phyloP scores from a whole-genome alignment of 2,888 invertebrate species.

The Doris montereyensis region DNA sequence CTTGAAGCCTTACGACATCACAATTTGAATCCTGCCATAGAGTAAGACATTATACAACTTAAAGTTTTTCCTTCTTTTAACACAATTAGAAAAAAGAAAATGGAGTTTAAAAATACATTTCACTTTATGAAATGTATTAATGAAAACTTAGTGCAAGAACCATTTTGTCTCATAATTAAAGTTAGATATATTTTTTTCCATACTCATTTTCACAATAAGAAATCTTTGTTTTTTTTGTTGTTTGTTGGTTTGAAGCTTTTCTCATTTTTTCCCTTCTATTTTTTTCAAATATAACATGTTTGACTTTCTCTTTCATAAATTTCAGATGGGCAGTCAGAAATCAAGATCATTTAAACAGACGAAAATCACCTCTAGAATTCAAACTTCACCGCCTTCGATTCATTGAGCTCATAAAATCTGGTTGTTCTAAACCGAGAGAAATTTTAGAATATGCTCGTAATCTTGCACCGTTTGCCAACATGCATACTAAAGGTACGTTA shows the following conservation, averaged over 20 bases:
- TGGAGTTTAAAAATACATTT: no score
- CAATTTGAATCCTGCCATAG: slow-evolving; percentile 87
- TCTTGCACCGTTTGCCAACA: slow-evolving; percentile 85
- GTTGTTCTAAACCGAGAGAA: slow-evolving; percentile 82
- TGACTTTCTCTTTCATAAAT: background rate
- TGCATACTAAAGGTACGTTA: slow-evolving; percentile 83
- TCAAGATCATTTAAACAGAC: slow-evolving; percentile 81
- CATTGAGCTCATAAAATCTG: slow-evolving; percentile 81
- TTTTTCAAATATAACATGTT: no score
- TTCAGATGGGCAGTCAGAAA: slow-evolving; percentile 84
- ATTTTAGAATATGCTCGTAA: slow-evolving; percentile 88
- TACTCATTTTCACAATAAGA: no score
- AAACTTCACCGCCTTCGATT: slow-evolving; percentile 87
- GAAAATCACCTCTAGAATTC: slow-evolving; percentile 81
- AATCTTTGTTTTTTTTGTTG: no score
- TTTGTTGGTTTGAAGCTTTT: no score
- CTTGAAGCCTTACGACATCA: slow-evolving; percentile 87
- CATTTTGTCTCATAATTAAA: no score
- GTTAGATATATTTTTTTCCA: no score
- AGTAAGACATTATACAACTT: slow-evolving; percentile 76
- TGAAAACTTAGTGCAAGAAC: no score
- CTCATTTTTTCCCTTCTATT: no score
- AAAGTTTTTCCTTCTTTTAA: no score
- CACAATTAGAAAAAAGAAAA: no score
- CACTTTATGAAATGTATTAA: no score